Conservation (phyloP, 2,113 vertebrate genomes). For the Penelope pileata region DNA sequence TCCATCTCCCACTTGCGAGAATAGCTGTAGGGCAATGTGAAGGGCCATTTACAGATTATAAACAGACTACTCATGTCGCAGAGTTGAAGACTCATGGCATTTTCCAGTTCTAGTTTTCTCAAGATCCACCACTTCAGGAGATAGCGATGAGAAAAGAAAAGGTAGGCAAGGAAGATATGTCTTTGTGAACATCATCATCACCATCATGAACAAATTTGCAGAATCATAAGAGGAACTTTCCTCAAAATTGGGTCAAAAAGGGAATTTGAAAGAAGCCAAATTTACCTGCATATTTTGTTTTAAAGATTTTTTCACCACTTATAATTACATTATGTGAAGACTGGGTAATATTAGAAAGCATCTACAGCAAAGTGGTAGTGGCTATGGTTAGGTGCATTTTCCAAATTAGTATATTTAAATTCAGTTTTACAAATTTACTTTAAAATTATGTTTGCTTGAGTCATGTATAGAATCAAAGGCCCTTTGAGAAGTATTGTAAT, state of each 20-base stretch:
- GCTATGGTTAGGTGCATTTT: not conserved
- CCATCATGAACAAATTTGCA: not conserved
- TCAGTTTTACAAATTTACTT: slow-evolving; percentile 16
- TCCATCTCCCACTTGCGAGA: not conserved
- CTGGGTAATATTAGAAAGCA: not conserved
- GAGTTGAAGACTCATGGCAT: not conserved
- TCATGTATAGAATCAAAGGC: slow-evolving; percentile 43
- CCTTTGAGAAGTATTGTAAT: slow-evolving; percentile 47
- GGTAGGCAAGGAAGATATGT: not conserved
- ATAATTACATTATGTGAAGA: not conserved
- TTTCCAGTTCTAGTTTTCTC: not conserved
- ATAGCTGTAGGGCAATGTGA: not conserved
- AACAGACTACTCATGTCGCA: not conserved
- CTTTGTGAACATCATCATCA: not conserved
- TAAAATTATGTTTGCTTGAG: slow-evolving; percentile 22
- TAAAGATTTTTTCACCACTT: not conserved
- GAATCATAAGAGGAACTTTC: not conserved
- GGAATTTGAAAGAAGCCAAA: not conserved
- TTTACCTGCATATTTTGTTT: not conserved
- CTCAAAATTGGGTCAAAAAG: not conserved
- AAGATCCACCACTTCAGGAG: not conserved
- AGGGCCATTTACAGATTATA: not conserved
- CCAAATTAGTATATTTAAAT: not conserved
- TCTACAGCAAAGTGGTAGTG: not conserved
- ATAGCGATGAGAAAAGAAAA: not conserved